Conservation (phyloP, 2,888 invertebrate genomes). For the Stegana nigrithorax region DNA sequence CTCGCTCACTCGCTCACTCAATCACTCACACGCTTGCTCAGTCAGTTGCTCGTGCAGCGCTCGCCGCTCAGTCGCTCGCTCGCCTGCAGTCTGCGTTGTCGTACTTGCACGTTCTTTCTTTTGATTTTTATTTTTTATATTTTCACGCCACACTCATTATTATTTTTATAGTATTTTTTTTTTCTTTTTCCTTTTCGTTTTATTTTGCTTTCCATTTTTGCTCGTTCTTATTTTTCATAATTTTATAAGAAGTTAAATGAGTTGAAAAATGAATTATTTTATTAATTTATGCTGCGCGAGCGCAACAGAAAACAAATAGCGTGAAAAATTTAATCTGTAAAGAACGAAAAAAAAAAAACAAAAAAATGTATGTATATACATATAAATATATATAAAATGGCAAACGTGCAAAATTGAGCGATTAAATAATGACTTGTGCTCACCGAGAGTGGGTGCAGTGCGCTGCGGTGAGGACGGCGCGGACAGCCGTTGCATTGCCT, state of each 20-base stretch:
- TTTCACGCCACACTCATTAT: too few relatives aligned
- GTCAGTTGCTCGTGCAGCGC: background rate
- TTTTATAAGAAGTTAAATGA: constrained; percentile 47
- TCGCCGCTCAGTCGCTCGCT: background rate
- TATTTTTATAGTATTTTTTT: too few relatives aligned
- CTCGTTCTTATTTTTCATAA: constrained; percentile 34
- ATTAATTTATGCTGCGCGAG: background rate
- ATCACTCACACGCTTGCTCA: background rate
- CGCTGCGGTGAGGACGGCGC: too few relatives aligned
- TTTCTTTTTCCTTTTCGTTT: background rate
- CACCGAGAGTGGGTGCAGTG: too few relatives aligned
- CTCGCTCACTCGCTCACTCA: background rate
- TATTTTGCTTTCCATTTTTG: constrained; percentile 16
- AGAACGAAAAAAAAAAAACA: background rate
- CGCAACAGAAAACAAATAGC: background rate
- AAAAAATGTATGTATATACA: background rate
- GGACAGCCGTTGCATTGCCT: too few relatives aligned
- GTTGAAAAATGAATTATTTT: constrained; percentile 51
- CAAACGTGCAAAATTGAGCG: too few relatives aligned
- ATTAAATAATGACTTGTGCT: too few relatives aligned
- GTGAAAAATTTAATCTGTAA: background rate
- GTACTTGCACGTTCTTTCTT: too few relatives aligned
- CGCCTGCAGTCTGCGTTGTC: too few relatives aligned
- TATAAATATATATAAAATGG: too few relatives aligned
- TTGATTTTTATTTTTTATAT: too few relatives aligned